Conservation (phyloP, 2,888 invertebrate species). For the Sarcophaga variegata region DNA sequence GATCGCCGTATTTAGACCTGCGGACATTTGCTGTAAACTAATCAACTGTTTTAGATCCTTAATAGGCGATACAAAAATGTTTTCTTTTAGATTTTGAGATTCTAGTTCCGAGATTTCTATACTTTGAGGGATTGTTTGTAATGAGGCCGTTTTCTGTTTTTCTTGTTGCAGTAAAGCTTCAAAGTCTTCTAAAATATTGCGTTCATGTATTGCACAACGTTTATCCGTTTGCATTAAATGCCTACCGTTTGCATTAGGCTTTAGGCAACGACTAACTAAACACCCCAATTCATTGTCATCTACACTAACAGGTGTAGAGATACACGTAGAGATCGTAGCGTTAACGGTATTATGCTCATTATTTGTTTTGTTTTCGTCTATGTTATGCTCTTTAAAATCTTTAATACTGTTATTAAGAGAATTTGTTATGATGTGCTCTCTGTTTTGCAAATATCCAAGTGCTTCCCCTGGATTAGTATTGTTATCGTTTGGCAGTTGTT, state of each 20-base stretch:
- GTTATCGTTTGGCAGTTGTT: not conserved
- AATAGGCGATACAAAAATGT: slow-evolving; percentile 46
- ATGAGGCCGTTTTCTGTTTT: not conserved
- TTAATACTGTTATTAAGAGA: not conserved
- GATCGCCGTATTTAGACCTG: slow-evolving; percentile 72
- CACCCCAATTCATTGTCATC: not conserved
- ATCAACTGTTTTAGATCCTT: slow-evolving; percentile 70
- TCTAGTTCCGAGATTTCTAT: not conserved
- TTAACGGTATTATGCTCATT: slow-evolving; percentile 58
- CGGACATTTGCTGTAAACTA: slow-evolving; percentile 70
- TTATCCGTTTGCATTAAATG: slow-evolving; percentile 59
- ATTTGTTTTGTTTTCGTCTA: not conserved
- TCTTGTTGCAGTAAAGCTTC: slow-evolving; percentile 72
- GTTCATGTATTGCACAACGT: slow-evolving; percentile 78
- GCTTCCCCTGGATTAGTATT: not conserved
- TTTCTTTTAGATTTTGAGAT: not conserved
- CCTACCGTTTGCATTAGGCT: slow-evolving; percentile 34
- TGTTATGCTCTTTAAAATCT: slow-evolving; percentile 3
- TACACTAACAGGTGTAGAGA: not conserved
- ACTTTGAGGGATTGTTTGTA: not conserved
- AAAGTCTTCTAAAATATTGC: slow-evolving; percentile 77
- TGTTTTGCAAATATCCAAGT: not conserved
- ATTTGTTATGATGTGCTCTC: not conserved
- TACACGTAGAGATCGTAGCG: slow-evolving; percentile 11
- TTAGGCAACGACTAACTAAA: slow-evolving; percentile 16